These are phyloP conservation scores for Greenwoodochromis staneri DNA, from an alignment of 2,113 vertebrate species.

Conservation along the genomic window DNA sequence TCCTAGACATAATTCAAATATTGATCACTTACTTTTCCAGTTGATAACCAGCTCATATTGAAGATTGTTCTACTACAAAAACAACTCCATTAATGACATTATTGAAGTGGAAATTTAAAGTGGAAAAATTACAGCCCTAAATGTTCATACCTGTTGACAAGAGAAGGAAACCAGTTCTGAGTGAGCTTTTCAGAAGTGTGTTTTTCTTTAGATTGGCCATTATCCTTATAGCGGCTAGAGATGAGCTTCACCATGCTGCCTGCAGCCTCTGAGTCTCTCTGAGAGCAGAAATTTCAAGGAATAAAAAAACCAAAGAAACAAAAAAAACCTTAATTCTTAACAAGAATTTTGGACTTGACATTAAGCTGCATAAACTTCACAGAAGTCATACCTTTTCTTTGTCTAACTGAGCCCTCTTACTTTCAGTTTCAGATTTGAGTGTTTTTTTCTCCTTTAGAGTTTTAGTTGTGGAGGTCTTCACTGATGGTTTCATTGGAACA, in stretches of 20 bases:
- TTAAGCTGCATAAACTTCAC: not conserved
- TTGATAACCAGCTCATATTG: slow-evolving; percentile 42
- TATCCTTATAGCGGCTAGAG: slow-evolving; percentile 53
- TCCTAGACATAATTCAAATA: not conserved
- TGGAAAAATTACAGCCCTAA: not conserved
- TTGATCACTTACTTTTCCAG: slow-evolving; percentile 49
- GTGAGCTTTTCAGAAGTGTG: not conserved
- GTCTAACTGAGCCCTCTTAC: not conserved
- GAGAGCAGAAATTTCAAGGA: not conserved
- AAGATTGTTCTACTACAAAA: slow-evolving; percentile 39
- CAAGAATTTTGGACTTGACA: not conserved
- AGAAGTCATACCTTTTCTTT: slow-evolving; percentile 40
- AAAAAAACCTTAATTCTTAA: not conserved
- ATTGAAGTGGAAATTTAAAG: not conserved
- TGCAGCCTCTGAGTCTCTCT: slow-evolving; percentile 48
- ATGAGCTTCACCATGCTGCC: slow-evolving; percentile 61
- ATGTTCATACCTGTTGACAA: slow-evolving; percentile 28
- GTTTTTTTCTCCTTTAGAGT: not conserved
- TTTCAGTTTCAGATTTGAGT: not conserved
- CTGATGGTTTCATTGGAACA: not conserved
- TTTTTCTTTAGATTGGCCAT: not conserved
- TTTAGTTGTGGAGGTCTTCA: slow-evolving; percentile 3
- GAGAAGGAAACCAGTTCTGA: not conserved
- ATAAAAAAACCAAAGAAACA: not conserved
- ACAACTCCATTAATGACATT: not conserved